Base-by-base conservation (phyloP, 2,888 invertebrate species). In the Callosobruchus maculatus region DNA sequence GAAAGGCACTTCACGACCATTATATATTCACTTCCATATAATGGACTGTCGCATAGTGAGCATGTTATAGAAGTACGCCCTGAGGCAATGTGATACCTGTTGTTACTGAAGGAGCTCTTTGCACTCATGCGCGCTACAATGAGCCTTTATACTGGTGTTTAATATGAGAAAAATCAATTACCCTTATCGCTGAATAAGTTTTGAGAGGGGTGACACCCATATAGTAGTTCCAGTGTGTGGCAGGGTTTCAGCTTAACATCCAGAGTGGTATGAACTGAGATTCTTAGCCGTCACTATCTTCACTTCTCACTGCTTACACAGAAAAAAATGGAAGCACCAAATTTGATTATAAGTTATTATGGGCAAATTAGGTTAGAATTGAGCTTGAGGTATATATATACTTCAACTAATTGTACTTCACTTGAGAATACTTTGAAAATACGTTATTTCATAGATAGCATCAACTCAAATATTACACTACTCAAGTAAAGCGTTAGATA, bases 41-140 rank as follows among this genome's bases (percentile, higher is more conserved):
- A 71, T 76, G 77, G 78, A 79, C 75, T 77, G 75, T 70, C 68
- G 74, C 75, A 75, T 75, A 26, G 70, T 26, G n/a, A n/a, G n/a
- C n/a, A n/a, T n/a, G n/a, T n/a, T n/a, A n/a, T 77, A 77, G 73
- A 74, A 78, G 77, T 78, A 72, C 75, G 77, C 80, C 78, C 78
- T 76, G 71, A 72, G 80, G 81, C 79, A 74, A 79, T 74, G 75
- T 75, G 81, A 77, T 81, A 81, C 81, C 81, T 81, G 80, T 80
- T 80, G 81, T 74, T 49, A 49, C 49, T 49, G 49, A 18, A 49
- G 49, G 49, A 49, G 49, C 49, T 49, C 49, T 49, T 49, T 49
- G 49, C 49, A 49, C 49, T 49, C 49, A 18, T 49, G 13, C 18
- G 49, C 49, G 18, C 13, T 49, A 49, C 49, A 49, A 49, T 49